Evolutionary conservation across 2,797 vertebrate species (phyloP).

Genomic region (Lacerta bilineata): DNA sequence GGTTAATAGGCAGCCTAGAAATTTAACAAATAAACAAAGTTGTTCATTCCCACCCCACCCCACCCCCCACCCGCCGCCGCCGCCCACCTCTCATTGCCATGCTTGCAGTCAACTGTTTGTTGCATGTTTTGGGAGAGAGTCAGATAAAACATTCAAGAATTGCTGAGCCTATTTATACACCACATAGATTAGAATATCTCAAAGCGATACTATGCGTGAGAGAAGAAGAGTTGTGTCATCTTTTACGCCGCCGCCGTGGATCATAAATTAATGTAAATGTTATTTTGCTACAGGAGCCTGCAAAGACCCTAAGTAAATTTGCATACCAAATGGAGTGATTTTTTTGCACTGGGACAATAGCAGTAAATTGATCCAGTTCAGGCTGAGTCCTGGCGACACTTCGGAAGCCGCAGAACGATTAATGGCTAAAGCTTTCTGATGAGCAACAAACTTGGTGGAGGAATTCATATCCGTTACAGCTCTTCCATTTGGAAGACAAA

Average conservation of each 20-base stretch:
- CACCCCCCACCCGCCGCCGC: too few species aligned
- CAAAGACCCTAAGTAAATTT: conserved; percentile 22
- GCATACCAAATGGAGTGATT: conserved; percentile 2
- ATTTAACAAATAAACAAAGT: too few species aligned
- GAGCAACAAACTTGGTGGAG: conserved; percentile 18
- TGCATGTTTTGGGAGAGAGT: neutral
- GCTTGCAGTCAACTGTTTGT: neutral
- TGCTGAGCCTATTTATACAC: neutral
- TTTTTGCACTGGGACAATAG: conserved; percentile 12
- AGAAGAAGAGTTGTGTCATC: neutral
- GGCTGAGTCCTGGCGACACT: neutral
- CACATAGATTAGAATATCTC: neutral
- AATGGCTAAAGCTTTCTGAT: conserved; percentile 16
- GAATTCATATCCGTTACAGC: conserved; percentile 14
- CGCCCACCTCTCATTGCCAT: too few species aligned
- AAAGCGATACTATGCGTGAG: neutral
- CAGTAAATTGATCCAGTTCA: conserved; percentile 28
- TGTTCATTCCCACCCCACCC: neutral
- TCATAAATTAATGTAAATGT: conserved; percentile 28
- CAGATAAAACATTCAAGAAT: neutral
- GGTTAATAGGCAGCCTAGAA: too few species aligned
- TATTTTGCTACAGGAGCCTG: conserved; percentile 6
- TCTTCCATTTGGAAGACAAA: conserved; percentile 52
- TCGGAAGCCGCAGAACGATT: neutral
- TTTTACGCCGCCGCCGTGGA: neutral